phyloP scores from a whole-genome alignment of 2,113 vertebrate species.

The Sciurus niger region DNA sequence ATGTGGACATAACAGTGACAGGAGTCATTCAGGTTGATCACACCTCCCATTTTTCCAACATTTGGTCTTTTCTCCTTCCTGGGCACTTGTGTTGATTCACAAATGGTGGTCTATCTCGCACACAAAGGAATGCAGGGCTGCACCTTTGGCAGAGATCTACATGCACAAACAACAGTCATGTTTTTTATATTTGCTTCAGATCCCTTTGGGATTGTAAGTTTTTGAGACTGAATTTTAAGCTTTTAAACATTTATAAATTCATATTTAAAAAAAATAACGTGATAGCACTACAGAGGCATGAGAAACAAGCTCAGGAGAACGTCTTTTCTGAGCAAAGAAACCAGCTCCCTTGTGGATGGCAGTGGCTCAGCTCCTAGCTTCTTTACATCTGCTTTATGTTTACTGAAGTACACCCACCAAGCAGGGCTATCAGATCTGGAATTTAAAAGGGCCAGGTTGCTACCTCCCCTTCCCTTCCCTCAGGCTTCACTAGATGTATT shows the following conservation, averaged over 20 bases:
- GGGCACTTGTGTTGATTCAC: too few species aligned
- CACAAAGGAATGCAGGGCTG: neutral
- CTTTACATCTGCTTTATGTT: neutral
- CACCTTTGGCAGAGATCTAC: neutral
- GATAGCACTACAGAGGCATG: too few species aligned
- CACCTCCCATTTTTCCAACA: accelerated
- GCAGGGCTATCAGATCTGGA: accelerated
- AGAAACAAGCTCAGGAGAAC: neutral
- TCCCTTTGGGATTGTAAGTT: neutral
- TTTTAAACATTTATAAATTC: neutral
- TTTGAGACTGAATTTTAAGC: neutral
- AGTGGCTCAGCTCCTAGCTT: too few species aligned
- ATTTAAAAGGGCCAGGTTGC: neutral
- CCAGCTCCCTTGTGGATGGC: accelerated
- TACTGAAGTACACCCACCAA: too few species aligned
- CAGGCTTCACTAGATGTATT: neutral
- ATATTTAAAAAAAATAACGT: neutral
- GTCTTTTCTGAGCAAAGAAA: too few species aligned
- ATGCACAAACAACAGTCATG: too few species aligned
- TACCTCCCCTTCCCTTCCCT: neutral
- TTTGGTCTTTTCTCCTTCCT: too few species aligned
- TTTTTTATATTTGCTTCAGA: neutral
- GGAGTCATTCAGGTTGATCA: neutral
- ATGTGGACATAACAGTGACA: accelerated
- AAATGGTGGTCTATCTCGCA: neutral